Base-by-base conservation (phyloP, 1,140 invertebrate species). In the Mizuhopecten yessoensis region DNA sequence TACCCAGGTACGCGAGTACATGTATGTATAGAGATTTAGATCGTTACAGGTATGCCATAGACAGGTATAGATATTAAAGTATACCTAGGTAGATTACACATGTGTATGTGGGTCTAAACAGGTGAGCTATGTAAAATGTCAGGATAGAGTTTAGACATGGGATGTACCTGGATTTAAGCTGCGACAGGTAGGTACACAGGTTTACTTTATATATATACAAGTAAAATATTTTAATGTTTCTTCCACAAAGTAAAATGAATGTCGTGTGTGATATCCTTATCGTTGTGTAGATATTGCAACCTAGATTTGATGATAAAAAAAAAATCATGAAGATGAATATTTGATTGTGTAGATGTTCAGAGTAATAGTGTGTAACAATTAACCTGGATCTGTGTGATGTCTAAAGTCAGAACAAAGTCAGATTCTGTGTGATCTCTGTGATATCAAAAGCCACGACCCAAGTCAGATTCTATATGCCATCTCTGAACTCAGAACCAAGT, bases 111-210 rank as follows among this genome's bases (percentile, higher is more conserved):
- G 57, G 57, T 9, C 23, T 75, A 29, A 29, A 29, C 23, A 29
- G 11, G n/a, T 29, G 23, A 75, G 23, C 57, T 75, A 75, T 75
- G 57, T 75, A 75, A 75, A 75, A 75, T 75, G 57, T 75, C 57
- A 75, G 23, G 23, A 75, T n/a, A n/a, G 57, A 75, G 23, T 75
- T 75, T 75, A 75, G n/a, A 29, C 57, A 7, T 75, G 57, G 45
- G 57, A 75, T 75, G 57, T 75, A 75, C 57, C 23, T 29, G 57
- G 57, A 75, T 75, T 75, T 75, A n/a, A 75, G 57, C 57, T 75
- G 57, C n/a, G n/a, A n/a, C n/a, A 75, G 57, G 57, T 75, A 75
- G n/a, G 57, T 75, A 29, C n/a, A 75, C 23, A 75, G 5, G 57
- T 75, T 75, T 17, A n/a, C 57, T 3, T 49, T 49, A 49, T 13